Percentiles rank a stretch among this genome's conserved stretches.
phyloP scores from a whole-genome alignment of 2,888 invertebrate genomes.

The Megaustenia siamemsis region DNA sequence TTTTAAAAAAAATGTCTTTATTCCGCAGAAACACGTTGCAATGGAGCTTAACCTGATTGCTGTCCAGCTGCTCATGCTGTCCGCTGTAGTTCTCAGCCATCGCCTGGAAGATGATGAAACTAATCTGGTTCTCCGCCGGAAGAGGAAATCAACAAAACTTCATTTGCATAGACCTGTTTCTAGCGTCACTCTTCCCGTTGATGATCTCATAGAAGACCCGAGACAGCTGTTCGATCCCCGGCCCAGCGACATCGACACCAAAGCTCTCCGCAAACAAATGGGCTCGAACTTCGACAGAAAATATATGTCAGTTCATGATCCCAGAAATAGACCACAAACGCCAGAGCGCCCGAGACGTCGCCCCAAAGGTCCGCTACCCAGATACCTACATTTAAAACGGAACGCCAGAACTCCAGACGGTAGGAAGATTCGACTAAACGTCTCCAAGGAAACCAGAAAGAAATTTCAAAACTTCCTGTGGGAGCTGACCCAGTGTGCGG shows the following conservation, averaged over 20 bases:
- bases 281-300: slow-evolving; percentile 16
- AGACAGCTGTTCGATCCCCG: slow-evolving; percentile 34
- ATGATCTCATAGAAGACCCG: slow-evolving; percentile 36
- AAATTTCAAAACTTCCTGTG: slow-evolving; percentile 48
- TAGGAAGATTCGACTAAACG: slow-evolving; percentile 18
- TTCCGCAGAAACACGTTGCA: too few species aligned
- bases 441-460: slow-evolving; percentile 24
- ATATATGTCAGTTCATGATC: slow-evolving; percentile 44
- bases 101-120: too few species aligned
- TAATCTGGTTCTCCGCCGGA: too few species aligned
- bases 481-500: slow-evolving; percentile 50
- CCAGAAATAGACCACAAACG: neutral
- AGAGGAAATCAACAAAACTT: too few species aligned
- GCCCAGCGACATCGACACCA: slow-evolving; percentile 37
- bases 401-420: slow-evolving; percentile 35
- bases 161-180: too few species aligned
- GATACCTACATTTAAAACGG: slow-evolving; percentile 9
- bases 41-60: too few species aligned
- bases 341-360: neutral
- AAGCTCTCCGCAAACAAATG: slow-evolving; percentile 28
- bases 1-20: too few species aligned
- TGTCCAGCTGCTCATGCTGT: too few species aligned
- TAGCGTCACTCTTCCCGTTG: slow-evolving; percentile 41
- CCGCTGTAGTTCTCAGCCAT: too few species aligned
- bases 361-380: slow-evolving; percentile 23